Evolutionary conservation across 2,797 vertebrate genomes (phyloP).

Genomic region (Sebastes alutus): DNA sequence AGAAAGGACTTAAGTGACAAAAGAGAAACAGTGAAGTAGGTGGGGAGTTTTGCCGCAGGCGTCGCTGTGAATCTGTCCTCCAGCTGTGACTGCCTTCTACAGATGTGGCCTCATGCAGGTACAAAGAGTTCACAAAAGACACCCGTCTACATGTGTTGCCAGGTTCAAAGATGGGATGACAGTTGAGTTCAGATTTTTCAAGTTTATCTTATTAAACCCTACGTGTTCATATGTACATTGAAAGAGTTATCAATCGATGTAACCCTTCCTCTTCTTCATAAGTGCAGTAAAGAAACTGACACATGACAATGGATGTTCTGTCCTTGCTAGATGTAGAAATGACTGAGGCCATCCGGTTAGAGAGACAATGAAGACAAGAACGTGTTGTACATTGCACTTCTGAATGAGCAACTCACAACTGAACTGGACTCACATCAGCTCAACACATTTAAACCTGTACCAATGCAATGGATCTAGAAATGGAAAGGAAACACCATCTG

Average conservation of each 20-base stretch:
- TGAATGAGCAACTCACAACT: too few species aligned
- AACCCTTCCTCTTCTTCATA: neutral
- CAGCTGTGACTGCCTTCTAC: conserved; percentile 28
- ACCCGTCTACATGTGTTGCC: neutral
- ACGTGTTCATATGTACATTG: neutral
- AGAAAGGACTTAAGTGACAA: neutral
- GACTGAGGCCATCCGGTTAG: too few species aligned
- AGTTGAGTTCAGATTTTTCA: neutral
- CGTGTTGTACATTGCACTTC: too few species aligned
- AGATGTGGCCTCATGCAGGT: neutral
- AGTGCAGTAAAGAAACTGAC: neutral
- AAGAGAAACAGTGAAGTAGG: neutral
- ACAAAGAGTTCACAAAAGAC: neutral
- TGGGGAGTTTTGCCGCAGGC: conserved; percentile 7
- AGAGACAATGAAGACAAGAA: too few species aligned
- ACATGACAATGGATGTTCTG: neutral
- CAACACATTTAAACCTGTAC: too few species aligned
- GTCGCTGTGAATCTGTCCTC: conserved; percentile 11
- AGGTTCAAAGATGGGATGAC: neutral
- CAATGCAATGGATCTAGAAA: neutral
- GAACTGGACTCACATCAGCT: too few species aligned
- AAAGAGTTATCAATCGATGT: neutral
- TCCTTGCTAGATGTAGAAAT: too few species aligned
- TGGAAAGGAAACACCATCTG: neutral
- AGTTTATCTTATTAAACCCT: neutral